Base-by-base conservation (phyloP, 2,797 vertebrate genomes). In the Rousettus madagascariensis region DNA sequence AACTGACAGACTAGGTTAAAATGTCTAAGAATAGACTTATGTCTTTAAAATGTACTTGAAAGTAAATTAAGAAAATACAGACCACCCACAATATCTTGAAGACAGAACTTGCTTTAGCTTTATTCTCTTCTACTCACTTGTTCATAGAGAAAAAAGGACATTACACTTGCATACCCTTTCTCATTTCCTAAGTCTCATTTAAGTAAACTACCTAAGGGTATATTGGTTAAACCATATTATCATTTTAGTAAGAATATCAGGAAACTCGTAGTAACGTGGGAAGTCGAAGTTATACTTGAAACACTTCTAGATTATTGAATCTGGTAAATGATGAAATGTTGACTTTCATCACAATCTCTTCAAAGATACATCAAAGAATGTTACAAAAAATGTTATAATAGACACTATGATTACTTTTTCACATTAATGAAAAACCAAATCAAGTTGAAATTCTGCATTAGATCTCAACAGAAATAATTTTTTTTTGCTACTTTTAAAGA, bases 31-130 rank as follows among this genome's bases (percentile, higher is more conserved):
- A 80, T 69, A 85, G 49, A 61, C 8, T 43, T 86, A n/a, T 33
- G 24, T 46, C 17, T 55, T 93, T 38, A 87, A 93, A 95, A 63
- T 87, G 68, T 55, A 90, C 41, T 91, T 93, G 43, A 93, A 96
- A 89, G 46, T 86, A 46, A 94, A 66, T 82, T 85, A 61, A 71
- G 30, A 88, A 95, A 65, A 89, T 74, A 78, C 38, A 89, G 43
- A 51, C 17, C 6, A 17, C 1, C 24, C 68, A 43, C 12, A 66
- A 22, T 43, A 86, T 61, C 19, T 85, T 86, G 36, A 94, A 97
- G 38, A 84, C 6, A 88, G 11, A 88, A 68, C n/a, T 88, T 86
- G 5, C 13, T 83, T 97, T 86, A 92, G 22, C 33, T 53, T 74
- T 82, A 72, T 36, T 93, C 55, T 89, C 49, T 92, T 57, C 43